A percentile compares a stretch with the other conserved stretches of the same genome.
Conservation (phyloP, 2,888 invertebrate species). For the Pseudeuparius sepicola region DNA sequence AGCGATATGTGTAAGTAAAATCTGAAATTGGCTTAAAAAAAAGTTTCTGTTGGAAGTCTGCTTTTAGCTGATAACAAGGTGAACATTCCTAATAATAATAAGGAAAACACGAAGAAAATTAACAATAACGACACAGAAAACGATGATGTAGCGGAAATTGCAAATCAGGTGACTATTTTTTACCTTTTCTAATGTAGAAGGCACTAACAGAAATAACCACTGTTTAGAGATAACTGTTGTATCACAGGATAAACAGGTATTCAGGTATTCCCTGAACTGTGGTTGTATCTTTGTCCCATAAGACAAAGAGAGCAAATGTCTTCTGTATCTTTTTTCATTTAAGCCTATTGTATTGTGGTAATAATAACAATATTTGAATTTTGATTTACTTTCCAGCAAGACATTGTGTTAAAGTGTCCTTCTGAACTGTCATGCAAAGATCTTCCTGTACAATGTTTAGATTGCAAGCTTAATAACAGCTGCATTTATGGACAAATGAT, state of each 20-base stretch:
- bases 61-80: conserved; percentile 48
- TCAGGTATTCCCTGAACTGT: too few species aligned
- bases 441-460: conserved; percentile 65
- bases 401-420: conserved; percentile 37
- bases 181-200: conserved; percentile 19
- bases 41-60: conserved; percentile 3
- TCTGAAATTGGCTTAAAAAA: conserved; percentile 1
- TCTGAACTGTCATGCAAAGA: conserved; percentile 51
- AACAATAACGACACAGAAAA: conserved; percentile 42
- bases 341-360: too few species aligned
- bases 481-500: conserved; percentile 69
- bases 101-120: conserved; percentile 45
- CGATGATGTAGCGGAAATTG: conserved; percentile 24
- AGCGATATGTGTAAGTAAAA: conserved; percentile 40
- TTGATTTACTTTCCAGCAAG: conserved; percentile 23
- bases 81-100: too few species aligned
- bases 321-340: too few species aligned
- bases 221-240: too few species aligned
- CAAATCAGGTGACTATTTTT: conserved; percentile 2
- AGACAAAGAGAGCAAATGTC: too few species aligned
- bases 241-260: too few species aligned
- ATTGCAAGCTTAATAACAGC: conserved; percentile 59
- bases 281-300: too few species aligned
- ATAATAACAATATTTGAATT: too few species aligned
- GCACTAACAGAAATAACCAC: too few species aligned